These are phyloP conservation scores for Cenopis cana DNA, from an alignment of 2,888 invertebrate genomes.

Conservation along the genomic window DNA sequence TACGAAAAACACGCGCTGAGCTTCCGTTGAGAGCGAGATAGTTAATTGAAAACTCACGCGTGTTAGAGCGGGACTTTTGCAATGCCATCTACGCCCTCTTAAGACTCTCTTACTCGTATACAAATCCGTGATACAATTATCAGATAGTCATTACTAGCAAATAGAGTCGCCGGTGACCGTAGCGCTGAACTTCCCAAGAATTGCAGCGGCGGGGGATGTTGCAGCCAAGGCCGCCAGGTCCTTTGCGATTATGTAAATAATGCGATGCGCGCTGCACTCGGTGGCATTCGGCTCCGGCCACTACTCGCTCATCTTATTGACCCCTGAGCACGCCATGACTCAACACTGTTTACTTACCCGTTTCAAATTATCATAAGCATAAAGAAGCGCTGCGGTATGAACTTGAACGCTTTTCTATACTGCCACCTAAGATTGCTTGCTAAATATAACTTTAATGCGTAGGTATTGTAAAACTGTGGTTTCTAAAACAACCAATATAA, in stretches of 20 bases:
- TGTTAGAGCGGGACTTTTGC: too few species aligned
- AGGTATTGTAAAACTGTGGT: too few species aligned
- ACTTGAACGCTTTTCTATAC: not conserved
- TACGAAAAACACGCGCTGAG: too few species aligned
- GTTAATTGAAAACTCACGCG: too few species aligned
- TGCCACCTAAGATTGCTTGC: not conserved
- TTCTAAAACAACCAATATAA: too few species aligned
- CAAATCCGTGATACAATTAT: too few species aligned
- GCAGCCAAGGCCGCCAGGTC: constrained; percentile 73
- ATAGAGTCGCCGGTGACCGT: not conserved
- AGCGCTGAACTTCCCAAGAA: not conserved
- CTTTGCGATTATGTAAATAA: constrained; percentile 76
- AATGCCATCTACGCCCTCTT: too few species aligned
- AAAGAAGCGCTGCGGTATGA: constrained; percentile 24
- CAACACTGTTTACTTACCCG: constrained; percentile 44
- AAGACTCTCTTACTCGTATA: too few species aligned
- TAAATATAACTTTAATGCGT: too few species aligned
- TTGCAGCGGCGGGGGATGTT: constrained; percentile 6
- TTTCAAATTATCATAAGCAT: constrained; percentile 37
- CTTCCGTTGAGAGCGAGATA: too few species aligned
- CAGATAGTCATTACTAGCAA: not conserved
- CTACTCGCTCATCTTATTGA: constrained; percentile 53
- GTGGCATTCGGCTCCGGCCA: constrained; percentile 51
- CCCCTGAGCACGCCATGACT: constrained; percentile 51
- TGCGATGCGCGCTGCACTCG: constrained; percentile 60